These are phyloP conservation scores for Argyresthia albistria DNA, from an alignment of 2,888 invertebrate species.

Conservation along the genomic window DNA sequence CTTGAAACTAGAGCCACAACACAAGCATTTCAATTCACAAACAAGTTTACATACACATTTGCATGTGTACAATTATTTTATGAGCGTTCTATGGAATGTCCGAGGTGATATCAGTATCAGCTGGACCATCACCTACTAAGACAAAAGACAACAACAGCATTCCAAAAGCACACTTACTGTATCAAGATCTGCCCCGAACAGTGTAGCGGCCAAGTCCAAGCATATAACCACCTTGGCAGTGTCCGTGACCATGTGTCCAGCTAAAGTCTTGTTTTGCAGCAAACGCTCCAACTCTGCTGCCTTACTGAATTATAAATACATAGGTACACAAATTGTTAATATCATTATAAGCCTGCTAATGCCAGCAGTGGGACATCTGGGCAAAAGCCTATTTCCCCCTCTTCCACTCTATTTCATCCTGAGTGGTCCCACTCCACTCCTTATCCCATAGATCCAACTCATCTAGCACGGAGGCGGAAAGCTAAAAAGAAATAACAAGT, in stretches of 20 bases:
- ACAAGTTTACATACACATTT: too few species aligned
- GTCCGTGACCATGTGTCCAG: slow-evolving; percentile 63
- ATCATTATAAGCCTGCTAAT: neutral
- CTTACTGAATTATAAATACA: slow-evolving; percentile 41
- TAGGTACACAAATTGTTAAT: slow-evolving; percentile 9
- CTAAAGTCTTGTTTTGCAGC: slow-evolving; percentile 51
- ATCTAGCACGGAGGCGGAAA: neutral
- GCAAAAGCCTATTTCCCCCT: neutral
- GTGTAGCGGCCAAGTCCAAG: slow-evolving; percentile 70
- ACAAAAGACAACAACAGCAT: neutral
- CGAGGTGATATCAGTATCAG: too few species aligned
- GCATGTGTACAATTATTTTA: too few species aligned
- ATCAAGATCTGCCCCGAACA: slow-evolving; percentile 67
- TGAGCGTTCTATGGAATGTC: too few species aligned
- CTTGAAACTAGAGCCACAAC: too few species aligned
- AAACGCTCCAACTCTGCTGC: slow-evolving; percentile 66
- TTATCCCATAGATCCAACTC: neutral
- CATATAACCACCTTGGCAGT: slow-evolving; percentile 74
- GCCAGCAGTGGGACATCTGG: neutral
- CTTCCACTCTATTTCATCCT: too few species aligned
- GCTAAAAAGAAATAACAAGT: neutral
- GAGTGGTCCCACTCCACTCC: too few species aligned
- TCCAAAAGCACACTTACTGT: slow-evolving; percentile 34
- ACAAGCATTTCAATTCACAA: too few species aligned
- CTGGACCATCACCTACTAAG: neutral